phyloP scores from a whole-genome alignment of 2,888 invertebrate species.

The Drosophila mettleri region DNA sequence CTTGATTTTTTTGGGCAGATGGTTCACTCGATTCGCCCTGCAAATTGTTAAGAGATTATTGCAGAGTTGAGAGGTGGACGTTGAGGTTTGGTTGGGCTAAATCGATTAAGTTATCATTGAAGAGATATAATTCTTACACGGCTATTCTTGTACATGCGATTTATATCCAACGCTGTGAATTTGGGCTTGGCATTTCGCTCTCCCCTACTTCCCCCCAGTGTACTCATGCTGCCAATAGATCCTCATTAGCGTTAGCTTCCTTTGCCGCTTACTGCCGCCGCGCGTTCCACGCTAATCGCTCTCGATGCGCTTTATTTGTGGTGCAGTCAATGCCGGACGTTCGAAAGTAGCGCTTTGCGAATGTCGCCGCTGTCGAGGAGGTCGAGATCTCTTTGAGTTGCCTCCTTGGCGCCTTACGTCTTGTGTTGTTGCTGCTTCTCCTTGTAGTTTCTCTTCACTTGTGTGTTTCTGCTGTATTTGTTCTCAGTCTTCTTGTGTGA shows the following conservation, averaged over 20 bases:
- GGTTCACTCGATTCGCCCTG: conserved; percentile 95
- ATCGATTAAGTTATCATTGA: not conserved
- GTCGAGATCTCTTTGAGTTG: conserved; percentile 27
- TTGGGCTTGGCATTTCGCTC: conserved; percentile 91
- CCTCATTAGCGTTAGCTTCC: conserved; percentile 86
- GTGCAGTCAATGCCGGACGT: conserved; percentile 28
- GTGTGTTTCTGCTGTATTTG: conserved; percentile 27
- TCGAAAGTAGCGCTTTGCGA: not conserved
- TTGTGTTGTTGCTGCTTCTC: conserved; percentile 15
- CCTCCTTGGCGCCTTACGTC: conserved; percentile 27
- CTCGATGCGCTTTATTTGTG: conserved; percentile 24
- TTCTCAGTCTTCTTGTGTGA: conserved; percentile 82
- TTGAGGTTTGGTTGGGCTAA: too few relatives aligned
- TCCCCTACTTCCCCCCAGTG: conserved; percentile 86
- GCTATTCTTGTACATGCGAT: conserved; percentile 96
- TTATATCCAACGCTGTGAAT: conserved; percentile 98
- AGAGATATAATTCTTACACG: conserved; percentile 87
- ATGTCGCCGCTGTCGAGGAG: conserved; percentile 2
- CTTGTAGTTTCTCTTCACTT: conserved; percentile 12
- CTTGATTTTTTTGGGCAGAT: conserved; percentile 94
- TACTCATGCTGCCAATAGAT: conserved; percentile 86
- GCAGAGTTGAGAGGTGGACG: not conserved
- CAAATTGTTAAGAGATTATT: conserved; percentile 48
- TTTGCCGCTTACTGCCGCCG: conserved; percentile 75
- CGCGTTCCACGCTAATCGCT: conserved; percentile 76